Base-by-base conservation (phyloP, 2,113 vertebrate species). In the Crotophaga sulcirostris region DNA sequence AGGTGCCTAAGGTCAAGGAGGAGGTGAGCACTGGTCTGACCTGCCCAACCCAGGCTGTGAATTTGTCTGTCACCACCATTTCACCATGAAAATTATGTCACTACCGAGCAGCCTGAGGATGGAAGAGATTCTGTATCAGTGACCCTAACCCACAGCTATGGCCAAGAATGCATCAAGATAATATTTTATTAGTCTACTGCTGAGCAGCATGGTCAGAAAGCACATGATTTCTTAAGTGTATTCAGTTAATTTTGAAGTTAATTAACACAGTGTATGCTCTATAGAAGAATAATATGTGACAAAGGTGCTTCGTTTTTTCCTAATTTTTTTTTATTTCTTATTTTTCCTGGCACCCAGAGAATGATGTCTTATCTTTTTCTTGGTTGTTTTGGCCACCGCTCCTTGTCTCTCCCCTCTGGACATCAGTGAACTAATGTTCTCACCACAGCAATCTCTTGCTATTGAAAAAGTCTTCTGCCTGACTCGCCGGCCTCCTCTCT, bases 91-190 rank as follows among this genome's bases (percentile, higher is more conserved):
- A 80, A 29, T 55, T 16, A 15, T 26, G 38, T 31, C 45, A 62
- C 24, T 69, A 90, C 34, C 18, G 40, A 49, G n/a, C 13, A 93
- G 26, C 36, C 47, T 58, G 26, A 72, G 49, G 28, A 75, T 33
- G 42, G 20, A 62, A 38, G 55, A 75, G 26, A 79, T 33, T 44
- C 40, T 28, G 9, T 56, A 28, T 18, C 0, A 0, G 34, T 63
- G 38, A 51, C 25, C 4, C 49, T 76, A 80, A 49, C 3, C 5
- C 11, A 16, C 1, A 2, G 18, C 38, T 40, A 24, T 45, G 23
- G 26, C 40, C 19, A 87, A 31, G 26, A 74, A 69, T 9, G 2
- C 34, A 16, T 33, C 33, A 63, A 31, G 55, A 17, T 54, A 60
- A 52, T 6, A 24, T 75, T 79, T n/a, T 36, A 67, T 64, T 29